A percentile compares a stretch with the other conserved stretches of the same genome.
Evolutionary conservation across 2,888 invertebrate species (phyloP).

Genomic region (Drosophila tanythrix): DNA sequence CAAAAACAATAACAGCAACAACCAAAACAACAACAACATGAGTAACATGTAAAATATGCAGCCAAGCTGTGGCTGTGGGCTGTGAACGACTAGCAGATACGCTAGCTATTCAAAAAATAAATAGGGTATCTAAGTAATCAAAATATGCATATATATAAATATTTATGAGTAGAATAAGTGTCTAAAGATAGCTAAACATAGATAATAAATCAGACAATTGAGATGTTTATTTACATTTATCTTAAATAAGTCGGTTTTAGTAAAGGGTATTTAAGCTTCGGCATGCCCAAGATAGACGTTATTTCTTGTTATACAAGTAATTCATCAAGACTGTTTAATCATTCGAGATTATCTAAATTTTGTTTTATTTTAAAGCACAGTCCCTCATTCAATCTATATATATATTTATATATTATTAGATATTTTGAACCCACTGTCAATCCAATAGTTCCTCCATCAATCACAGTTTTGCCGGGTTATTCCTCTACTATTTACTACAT

Average conservation of each 20-base stretch:
- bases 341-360: background rate
- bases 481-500: background rate
- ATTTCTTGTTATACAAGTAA: background rate
- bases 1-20: constrained; percentile 55
- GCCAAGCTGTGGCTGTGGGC: background rate
- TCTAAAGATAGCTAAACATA: background rate
- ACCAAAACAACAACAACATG: constrained; percentile 39
- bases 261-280: background rate
- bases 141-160: background rate
- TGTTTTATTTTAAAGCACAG: background rate
- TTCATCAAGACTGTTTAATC: background rate
- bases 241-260: background rate
- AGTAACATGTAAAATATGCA: constrained; percentile 41
- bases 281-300: background rate
- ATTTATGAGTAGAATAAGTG: background rate
- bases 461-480: background rate
- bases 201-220: too few relatives aligned
- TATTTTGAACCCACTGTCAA: background rate
- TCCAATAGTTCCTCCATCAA: background rate
- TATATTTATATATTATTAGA: background rate
- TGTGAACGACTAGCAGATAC: constrained; percentile 15
- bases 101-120: background rate
- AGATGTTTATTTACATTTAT: too few relatives aligned
- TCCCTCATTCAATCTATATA: background rate
- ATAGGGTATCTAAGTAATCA: background rate